Percentiles rank a stretch among this genome's conserved stretches.
Evolutionary conservation across 2,113 vertebrate species (phyloP).

Genomic region (Malurus melanocephalus): DNA sequence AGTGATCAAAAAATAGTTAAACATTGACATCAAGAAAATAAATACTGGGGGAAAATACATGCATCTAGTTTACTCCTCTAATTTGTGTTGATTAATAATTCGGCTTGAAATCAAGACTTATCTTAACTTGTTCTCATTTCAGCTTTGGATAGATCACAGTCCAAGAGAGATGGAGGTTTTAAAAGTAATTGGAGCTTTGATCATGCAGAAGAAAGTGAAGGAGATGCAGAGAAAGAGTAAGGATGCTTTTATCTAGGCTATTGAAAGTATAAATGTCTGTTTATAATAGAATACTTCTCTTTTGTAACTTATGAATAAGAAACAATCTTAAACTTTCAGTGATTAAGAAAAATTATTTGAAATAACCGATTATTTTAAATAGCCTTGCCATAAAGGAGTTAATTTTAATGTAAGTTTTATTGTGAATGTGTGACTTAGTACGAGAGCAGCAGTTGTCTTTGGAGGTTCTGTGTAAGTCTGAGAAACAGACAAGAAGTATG

Average conservation of each 20-base stretch:
- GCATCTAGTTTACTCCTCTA: slow-evolving; percentile 1
- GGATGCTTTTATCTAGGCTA: slow-evolving; percentile 65
- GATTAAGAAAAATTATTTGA: neutral
- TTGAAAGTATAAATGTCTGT: slow-evolving; percentile 45
- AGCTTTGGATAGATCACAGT: slow-evolving; percentile 91
- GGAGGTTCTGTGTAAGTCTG: neutral
- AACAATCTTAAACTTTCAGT: neutral
- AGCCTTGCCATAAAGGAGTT: neutral
- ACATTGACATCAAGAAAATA: neutral
- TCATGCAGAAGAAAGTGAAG: slow-evolving; percentile 84
- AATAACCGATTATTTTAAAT: neutral
- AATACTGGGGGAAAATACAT: neutral
- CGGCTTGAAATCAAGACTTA: slow-evolving; percentile 64
- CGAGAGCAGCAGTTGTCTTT: neutral
- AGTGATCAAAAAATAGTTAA: neutral
- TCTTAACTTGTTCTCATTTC: slow-evolving; percentile 75
- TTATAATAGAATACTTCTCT: neutral
- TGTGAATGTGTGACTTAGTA: neutral
- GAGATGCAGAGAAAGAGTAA: slow-evolving; percentile 92
- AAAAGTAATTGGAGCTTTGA: slow-evolving; percentile 93
- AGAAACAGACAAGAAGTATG: neutral
- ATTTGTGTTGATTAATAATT: slow-evolving; percentile 37
- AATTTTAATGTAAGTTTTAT: neutral
- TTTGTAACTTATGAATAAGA: neutral
- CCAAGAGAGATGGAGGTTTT: slow-evolving; percentile 91